Percentiles rank a stretch among this genome's conserved stretches.
Evolutionary conservation across 2,113 vertebrate species (phyloP).

Genomic region (Rhadina sibilatrix): DNA sequence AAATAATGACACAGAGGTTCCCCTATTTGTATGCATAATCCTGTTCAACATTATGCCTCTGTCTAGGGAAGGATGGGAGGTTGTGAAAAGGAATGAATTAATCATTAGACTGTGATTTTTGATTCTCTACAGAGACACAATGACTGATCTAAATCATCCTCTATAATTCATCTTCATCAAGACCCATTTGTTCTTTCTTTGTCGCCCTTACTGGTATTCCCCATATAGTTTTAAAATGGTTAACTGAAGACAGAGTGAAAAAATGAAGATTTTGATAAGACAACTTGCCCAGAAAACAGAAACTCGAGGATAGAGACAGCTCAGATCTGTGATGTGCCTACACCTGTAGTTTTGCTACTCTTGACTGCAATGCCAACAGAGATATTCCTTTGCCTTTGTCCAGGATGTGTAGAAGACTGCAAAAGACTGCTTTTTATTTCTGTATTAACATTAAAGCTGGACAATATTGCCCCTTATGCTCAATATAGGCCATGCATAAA

Average conservation of each 20-base stretch:
- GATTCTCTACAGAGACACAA: not conserved
- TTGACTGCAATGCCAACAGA: not conserved
- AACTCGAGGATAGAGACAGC: not conserved
- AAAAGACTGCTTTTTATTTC: not conserved
- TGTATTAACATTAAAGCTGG: not conserved
- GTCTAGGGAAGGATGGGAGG: not conserved
- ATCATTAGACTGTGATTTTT: not conserved
- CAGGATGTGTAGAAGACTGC: not conserved
- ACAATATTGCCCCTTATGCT: not conserved
- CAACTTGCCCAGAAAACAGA: not conserved
- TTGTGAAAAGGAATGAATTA: not conserved
- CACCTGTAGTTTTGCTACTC: not conserved
- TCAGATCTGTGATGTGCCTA: not conserved
- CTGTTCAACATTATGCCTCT: not conserved
- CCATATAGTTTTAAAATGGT: not conserved
- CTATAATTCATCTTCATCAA: not conserved
- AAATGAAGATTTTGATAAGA: not conserved
- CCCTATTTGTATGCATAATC: not conserved
- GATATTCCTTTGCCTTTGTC: not conserved
- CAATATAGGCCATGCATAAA: slow-evolving; percentile 30
- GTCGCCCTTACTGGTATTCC: not conserved
- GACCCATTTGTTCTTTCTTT: not conserved
- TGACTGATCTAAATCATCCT: not conserved
- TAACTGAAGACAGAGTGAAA: not conserved
- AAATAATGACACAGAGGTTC: not conserved